These are phyloP conservation scores for Paralichthys olivaceus DNA, from an alignment of 2,113 vertebrate genomes.

Conservation along the genomic window DNA sequence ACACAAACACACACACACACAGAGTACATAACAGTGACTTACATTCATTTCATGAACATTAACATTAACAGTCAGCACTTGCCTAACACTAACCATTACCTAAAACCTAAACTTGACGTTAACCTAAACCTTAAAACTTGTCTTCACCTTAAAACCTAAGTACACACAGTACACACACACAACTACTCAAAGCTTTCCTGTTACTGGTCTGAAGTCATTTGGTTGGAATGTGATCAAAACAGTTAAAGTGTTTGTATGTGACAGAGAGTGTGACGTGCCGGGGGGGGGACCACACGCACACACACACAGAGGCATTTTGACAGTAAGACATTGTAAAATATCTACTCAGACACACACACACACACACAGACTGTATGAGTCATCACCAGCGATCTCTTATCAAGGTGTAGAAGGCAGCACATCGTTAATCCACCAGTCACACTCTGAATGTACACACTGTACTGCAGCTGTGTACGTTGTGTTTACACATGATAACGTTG, in stretches of 20 bases:
- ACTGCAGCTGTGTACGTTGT: conserved; percentile 27
- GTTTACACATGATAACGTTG: neutral
- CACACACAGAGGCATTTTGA: too few relatives aligned
- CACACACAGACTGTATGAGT: conserved; percentile 39
- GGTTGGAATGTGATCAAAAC: neutral
- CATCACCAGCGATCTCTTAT: conserved; percentile 36
- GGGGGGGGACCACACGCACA: too few relatives aligned
- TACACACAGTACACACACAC: neutral
- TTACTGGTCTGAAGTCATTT: too few relatives aligned
- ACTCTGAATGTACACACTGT: neutral
- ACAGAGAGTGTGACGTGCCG: neutral
- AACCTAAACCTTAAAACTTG: neutral
- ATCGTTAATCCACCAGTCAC: conserved; percentile 1
- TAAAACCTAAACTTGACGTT: neutral
- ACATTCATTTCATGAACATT: neutral
- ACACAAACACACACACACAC: conserved; percentile 26
- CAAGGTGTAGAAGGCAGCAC: neutral
- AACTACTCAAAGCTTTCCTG: neutral
- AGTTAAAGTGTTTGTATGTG: neutral
- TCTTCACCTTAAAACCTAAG: neutral
- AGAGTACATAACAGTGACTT: neutral
- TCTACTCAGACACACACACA: neutral
- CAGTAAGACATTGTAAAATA: neutral
- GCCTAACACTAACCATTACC: neutral
- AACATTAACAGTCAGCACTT: too few relatives aligned